These are phyloP conservation scores for Phytoseiulus persimilis DNA, from an alignment of 2,888 invertebrate genomes.

Conservation along the genomic window DNA sequence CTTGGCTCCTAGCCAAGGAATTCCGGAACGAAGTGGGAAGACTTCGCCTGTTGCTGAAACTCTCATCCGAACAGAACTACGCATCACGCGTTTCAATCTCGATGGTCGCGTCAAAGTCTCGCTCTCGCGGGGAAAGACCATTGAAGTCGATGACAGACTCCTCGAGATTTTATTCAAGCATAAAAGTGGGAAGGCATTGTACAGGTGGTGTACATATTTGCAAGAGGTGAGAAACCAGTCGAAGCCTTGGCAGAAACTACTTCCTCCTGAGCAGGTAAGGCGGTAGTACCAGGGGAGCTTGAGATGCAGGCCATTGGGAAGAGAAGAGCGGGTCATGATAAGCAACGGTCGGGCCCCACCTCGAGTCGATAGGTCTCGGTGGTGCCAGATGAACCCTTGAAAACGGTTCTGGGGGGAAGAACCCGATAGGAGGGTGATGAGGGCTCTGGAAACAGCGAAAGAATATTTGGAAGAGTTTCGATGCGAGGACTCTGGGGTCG, in stretches of 20 bases:
- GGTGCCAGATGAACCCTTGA: not conserved
- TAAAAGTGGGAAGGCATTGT: not conserved
- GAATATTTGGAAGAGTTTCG: too few relatives aligned
- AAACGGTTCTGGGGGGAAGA: not conserved
- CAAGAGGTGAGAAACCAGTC: not conserved
- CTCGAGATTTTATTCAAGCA: not conserved
- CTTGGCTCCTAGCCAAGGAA: too few relatives aligned
- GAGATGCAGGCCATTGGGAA: not conserved
- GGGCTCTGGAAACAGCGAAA: not conserved
- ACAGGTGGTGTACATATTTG: not conserved
- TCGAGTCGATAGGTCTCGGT: not conserved
- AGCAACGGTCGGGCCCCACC: not conserved
- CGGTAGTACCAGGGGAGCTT: not conserved
- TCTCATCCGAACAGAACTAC: too few relatives aligned
- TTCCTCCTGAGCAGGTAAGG: not conserved
- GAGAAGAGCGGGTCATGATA: not conserved
- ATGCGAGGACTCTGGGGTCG: too few relatives aligned
- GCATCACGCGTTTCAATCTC: too few relatives aligned
- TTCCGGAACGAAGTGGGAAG: too few relatives aligned
- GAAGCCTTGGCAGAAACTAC: not conserved
- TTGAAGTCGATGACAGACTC: not conserved
- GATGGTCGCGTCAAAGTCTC: too few relatives aligned
- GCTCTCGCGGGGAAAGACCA: not conserved
- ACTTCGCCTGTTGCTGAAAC: too few relatives aligned
- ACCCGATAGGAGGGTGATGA: not conserved